Evolutionary conservation across 2,113 vertebrate species (phyloP).

Genomic region (Ceratotherium simum): DNA sequence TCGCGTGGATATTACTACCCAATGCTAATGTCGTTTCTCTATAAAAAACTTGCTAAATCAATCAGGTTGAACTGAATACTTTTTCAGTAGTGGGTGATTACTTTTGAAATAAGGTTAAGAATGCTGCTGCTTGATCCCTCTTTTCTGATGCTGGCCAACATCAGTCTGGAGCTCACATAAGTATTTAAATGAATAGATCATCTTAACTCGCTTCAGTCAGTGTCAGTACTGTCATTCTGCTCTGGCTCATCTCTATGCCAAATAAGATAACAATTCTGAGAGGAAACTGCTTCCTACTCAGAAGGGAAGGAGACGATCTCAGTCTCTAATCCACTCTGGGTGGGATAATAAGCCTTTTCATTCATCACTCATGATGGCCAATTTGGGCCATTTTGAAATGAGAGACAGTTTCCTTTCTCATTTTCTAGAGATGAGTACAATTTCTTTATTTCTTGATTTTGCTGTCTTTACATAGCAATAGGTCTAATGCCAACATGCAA

Average conservation of each 20-base stretch:
- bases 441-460: not conserved
- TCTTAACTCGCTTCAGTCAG: slow-evolving; percentile 13
- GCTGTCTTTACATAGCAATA: not conserved
- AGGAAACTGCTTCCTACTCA: not conserved
- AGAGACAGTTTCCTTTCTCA: not conserved
- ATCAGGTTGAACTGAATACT: not conserved
- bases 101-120: not conserved
- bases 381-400: not conserved
- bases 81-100: not conserved
- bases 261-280: not conserved
- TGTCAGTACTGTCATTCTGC: not conserved
- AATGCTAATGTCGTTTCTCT: not conserved
- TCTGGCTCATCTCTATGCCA: not conserved
- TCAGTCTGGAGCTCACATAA: not conserved
- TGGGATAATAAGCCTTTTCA: not conserved
- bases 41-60: not conserved
- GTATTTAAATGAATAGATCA: not conserved
- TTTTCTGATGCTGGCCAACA: not conserved
- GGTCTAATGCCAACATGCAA: not conserved
- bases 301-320: not conserved
- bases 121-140: not conserved
- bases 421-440: not conserved
- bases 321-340: not conserved
- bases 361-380: not conserved
- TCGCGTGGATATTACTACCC: not conserved